Conservation (phyloP, 2,113 vertebrate genomes). For the Numenius arquata region DNA sequence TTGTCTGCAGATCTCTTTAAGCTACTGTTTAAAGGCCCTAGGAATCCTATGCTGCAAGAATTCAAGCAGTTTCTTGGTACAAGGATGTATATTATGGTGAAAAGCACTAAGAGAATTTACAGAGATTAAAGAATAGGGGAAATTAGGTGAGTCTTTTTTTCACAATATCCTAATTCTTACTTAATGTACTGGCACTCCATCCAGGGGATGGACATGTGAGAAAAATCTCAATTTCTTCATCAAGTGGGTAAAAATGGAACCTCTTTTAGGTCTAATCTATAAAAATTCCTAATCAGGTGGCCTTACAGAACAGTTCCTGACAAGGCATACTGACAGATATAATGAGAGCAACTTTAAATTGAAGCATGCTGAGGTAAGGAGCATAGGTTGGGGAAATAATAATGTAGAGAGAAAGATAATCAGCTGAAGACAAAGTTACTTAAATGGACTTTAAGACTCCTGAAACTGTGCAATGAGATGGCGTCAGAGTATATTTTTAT, state of each 20-base stretch:
- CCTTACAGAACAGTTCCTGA: not conserved
- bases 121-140: not conserved
- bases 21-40: not conserved
- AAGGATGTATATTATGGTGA: not conserved
- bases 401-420: not conserved
- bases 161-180: not conserved
- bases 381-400: slow-evolving; percentile 11
- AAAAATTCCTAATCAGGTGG: not conserved
- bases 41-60: not conserved
- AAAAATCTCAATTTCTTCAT: not conserved
- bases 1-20: not conserved
- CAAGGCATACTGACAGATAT: not conserved
- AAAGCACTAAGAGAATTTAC: not conserved
- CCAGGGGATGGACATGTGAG: not conserved
- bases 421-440: slow-evolving; percentile 1
- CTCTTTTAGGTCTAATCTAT: not conserved
- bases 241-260: not conserved
- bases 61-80: not conserved
- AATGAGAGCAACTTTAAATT: slow-evolving; percentile 25
- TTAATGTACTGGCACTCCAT: not conserved
- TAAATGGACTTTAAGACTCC: not conserved
- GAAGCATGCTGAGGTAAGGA: not conserved
- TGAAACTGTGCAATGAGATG: not conserved
- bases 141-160: not conserved
- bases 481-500: not conserved